Percentiles rank a stretch among this genome's conserved stretches.
Evolutionary conservation across 2,113 vertebrate species (phyloP).

Genomic region (Periophthalmus modestus): DNA sequence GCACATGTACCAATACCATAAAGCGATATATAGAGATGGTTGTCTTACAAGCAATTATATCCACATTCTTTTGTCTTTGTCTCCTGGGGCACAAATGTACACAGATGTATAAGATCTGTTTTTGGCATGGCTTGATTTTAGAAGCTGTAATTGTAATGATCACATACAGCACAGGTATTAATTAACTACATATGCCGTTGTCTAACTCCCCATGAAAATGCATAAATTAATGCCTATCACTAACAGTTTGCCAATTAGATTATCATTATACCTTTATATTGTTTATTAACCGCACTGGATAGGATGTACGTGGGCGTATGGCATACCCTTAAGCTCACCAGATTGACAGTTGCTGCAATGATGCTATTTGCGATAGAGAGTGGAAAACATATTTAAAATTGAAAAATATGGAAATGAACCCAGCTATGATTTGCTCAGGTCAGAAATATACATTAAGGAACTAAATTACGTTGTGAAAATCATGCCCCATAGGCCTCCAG

Average conservation of each 20-base stretch:
- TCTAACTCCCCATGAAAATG: slow-evolving; percentile 29
- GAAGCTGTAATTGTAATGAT: neutral
- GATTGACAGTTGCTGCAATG: slow-evolving; percentile 22
- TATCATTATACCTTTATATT: slow-evolving; percentile 26
- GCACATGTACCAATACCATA: neutral
- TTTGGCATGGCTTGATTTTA: neutral
- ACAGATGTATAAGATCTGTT: neutral
- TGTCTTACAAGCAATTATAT: neutral
- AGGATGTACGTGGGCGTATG: slow-evolving; percentile 48
- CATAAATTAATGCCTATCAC: slow-evolving; percentile 4
- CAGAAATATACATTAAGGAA: neutral
- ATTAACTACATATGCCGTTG: neutral
- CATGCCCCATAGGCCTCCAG: slow-evolving; percentile 7
- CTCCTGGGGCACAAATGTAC: neutral
- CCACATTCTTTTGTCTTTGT: neutral
- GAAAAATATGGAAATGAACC: slow-evolving; percentile 4
- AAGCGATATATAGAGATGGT: neutral
- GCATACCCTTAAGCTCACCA: slow-evolving; percentile 55
- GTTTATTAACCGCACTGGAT: slow-evolving; percentile 28
- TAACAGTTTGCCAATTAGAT: slow-evolving; percentile 22
- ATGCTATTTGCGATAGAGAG: slow-evolving; percentile 11
- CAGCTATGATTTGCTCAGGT: slow-evolving; percentile 8
- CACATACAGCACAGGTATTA: neutral
- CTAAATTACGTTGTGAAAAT: neutral
- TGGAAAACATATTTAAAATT: slow-evolving; percentile 15